Evolutionary conservation across 2,113 vertebrate genomes (phyloP).

Genomic region (Tauraco erythrolophus): DNA sequence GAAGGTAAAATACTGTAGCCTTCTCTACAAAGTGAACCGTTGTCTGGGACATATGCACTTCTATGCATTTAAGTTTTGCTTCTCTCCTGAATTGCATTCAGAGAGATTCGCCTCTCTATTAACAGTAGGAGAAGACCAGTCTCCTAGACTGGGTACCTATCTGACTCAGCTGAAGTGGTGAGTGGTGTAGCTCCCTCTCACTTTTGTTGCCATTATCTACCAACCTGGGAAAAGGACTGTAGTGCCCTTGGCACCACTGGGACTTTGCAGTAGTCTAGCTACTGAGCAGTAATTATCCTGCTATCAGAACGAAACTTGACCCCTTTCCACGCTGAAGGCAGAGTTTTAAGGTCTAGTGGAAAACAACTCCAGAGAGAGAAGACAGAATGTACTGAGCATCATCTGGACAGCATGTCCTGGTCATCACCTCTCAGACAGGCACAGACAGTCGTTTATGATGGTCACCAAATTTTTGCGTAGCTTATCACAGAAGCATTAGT

Average conservation of each 20-base stretch:
- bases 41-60: neutral
- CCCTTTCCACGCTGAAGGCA: neutral
- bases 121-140: neutral
- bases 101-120: neutral
- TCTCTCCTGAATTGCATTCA: neutral
- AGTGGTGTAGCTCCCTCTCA: neutral
- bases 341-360: neutral
- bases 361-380: neutral
- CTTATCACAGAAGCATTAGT: neutral
- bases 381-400: neutral
- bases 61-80: neutral
- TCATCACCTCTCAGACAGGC: neutral
- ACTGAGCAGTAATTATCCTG: neutral
- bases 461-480: neutral
- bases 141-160: neutral
- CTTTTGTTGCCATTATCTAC: neutral
- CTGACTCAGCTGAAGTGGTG: neutral
- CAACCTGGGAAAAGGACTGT: neutral
- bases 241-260: neutral
- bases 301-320: rapidly evolving
- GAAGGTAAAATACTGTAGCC: neutral
- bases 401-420: neutral
- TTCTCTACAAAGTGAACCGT: neutral
- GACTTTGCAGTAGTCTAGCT: neutral
- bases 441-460: neutral